Base-by-base conservation (phyloP, 2,888 invertebrate genomes). In the Hypomecis atomaria region DNA sequence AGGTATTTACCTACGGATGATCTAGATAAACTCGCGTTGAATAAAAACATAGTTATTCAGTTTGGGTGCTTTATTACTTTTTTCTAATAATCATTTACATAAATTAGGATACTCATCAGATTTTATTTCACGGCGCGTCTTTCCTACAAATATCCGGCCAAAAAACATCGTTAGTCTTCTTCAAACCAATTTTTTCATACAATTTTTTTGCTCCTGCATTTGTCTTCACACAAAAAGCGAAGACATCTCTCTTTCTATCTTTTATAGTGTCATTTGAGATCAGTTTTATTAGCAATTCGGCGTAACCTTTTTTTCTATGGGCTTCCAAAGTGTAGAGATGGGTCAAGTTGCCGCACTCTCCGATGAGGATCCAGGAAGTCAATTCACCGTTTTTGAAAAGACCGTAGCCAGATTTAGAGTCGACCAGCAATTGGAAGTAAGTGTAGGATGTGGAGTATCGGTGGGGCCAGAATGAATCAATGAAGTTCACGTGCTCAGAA, bases 261-360 rank as follows among this genome's bases (percentile, higher is more conserved):
- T 71, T 58, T 33, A 86, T 66, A 11, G 82, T 54, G 4, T 77
- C 67, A 61, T 89, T 84, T 7, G 78, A 73, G 5, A 84, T 76
- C 0, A 83, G 43, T 68, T 86, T 88, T 0, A 85, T 40, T 0
- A 86, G 65, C 33, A 84, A 47, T 53, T 81, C 81, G 0, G 79
- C 88, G 48, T 85, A 88, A 0, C 88, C 88, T 61, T 82, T 83
- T 13, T 77, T 77, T 64, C 89, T 84, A 3, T 87, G 74, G 1
- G 77, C 70, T 65, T 85, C 80, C 33, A 86, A 11, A 0, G 86
- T 87, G 45, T 79, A 88, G 8, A 88, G 65, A 62, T 89, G 88
- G 0, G 79, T 72, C 0, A 88, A 69, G 1, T 79, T 76, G 0
- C 89, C 89, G 49, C 71, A 74, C 73, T 88, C 86, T 34, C 81